Evolutionary conservation across 2,797 vertebrate species (phyloP).

Genomic region (Acanthis flammea): DNA sequence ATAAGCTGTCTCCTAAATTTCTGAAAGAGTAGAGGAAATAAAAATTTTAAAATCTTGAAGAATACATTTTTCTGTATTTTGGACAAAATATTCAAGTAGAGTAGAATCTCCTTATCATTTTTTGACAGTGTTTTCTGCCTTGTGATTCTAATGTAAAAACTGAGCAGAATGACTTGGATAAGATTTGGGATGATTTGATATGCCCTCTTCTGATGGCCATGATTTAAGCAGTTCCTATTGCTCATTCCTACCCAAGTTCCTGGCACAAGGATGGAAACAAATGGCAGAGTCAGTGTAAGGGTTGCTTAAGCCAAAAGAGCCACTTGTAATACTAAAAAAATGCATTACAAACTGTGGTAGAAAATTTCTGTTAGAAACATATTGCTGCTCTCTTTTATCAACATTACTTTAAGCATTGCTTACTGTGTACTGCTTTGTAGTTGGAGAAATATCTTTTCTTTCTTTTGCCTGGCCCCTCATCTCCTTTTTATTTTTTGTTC

Average conservation of each 20-base stretch:
- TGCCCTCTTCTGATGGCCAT: constrained; percentile 9
- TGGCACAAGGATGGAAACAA: constrained; percentile 31
- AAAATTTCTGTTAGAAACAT: neutral
- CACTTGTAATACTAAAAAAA: constrained; percentile 42
- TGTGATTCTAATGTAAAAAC: neutral
- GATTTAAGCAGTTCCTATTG: constrained; percentile 47
- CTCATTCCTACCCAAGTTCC: constrained; percentile 24
- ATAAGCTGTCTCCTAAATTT: neutral
- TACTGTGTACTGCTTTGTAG: neutral
- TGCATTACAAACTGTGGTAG: constrained; percentile 3
- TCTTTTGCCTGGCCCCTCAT: neutral
- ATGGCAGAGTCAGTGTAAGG: constrained; percentile 8
- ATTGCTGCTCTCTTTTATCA: neutral
- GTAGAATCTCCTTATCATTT: neutral
- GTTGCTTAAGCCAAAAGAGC: neutral
- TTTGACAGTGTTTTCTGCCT: neutral
- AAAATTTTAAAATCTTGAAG: neutral
- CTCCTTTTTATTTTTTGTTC: constrained; percentile 52
- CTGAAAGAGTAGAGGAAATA: neutral
- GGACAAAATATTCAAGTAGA: neutral
- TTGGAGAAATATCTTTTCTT: neutral
- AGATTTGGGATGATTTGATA: constrained; percentile 22
- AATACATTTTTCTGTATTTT: neutral
- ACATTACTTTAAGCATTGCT: neutral
- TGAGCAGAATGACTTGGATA: neutral